A percentile compares a stretch with the other conserved stretches of the same genome.
Conservation (phyloP, 1,140 invertebrate genomes). For the Drosophila simulans region DNA sequence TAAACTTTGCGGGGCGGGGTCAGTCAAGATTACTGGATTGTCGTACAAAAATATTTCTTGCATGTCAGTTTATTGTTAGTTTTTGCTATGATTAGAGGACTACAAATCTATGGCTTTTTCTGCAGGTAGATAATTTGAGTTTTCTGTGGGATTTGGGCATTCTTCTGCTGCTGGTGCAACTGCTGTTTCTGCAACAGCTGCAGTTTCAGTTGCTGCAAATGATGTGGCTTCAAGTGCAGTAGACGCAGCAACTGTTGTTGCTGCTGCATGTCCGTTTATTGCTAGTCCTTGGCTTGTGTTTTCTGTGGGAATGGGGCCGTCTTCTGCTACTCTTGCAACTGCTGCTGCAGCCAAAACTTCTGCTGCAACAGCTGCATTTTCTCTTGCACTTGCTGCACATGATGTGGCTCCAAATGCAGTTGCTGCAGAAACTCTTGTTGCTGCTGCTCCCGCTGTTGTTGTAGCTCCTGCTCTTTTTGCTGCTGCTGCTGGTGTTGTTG, state of each 20-base stretch:
- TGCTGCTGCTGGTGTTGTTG: conserved; percentile 4
- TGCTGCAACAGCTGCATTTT: background rate
- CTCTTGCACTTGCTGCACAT: background rate
- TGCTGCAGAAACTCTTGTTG: conserved; percentile 51
- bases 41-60: conserved; percentile 33
- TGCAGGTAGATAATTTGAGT: conserved; percentile 18
- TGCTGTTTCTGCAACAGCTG: too few relatives aligned
- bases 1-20: background rate
- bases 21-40: conserved; percentile 5
- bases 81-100: conserved; percentile 4
- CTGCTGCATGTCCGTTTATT: conserved; percentile 16
- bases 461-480: conserved; percentile 32
- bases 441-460: conserved; percentile 56
- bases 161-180: background rate
- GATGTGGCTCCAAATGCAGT: conserved; percentile 15
- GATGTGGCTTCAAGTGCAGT: conserved; percentile 15
- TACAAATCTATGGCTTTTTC: conserved; percentile 12
- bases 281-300: too few relatives aligned
- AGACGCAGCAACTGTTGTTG: conserved; percentile 47
- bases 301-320: too few relatives aligned
- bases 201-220: background rate
- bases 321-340: too few relatives aligned
- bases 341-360: too few relatives aligned
- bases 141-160: background rate
- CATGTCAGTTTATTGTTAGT: conserved; percentile 24